Evolutionary conservation across 2,888 invertebrate species (phyloP).

Genomic region (Allolobophora icterica): DNA sequence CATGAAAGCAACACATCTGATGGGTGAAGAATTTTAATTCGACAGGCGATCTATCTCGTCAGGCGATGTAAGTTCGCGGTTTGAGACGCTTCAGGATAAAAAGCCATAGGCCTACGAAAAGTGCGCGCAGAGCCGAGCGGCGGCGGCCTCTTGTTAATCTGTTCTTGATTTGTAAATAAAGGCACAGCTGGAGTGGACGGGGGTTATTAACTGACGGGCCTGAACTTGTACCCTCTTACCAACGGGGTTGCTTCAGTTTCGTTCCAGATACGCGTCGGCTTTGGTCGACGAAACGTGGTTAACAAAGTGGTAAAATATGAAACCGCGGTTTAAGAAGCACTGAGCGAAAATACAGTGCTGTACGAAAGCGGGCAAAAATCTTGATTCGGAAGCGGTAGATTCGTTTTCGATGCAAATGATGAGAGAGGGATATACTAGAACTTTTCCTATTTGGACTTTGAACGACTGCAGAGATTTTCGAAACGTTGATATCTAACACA

Average conservation of each 20-base stretch:
- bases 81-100: not conserved
- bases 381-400: not conserved
- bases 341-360: not conserved
- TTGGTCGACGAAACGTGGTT: not conserved
- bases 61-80: not conserved
- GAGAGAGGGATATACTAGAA: not conserved
- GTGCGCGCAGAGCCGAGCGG: not conserved
- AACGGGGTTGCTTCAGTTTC: not conserved
- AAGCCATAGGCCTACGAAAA: not conserved
- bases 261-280: not conserved
- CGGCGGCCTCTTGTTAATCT: not conserved
- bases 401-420: not conserved
- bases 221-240: not conserved
- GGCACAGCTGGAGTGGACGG: not conserved
- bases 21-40: not conserved
- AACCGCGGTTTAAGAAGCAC: not conserved
- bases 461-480: not conserved
- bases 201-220: not conserved
- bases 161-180: constrained; percentile 17
- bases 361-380: not conserved
- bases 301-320: not conserved
- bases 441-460: not conserved
- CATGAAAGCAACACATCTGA: not conserved
- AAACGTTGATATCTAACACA: not conserved
- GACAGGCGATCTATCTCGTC: not conserved